A percentile compares a stretch with the other conserved stretches of the same genome.
Conservation (phyloP, 2,888 invertebrate species). For the Micoletzkya japonica region DNA sequence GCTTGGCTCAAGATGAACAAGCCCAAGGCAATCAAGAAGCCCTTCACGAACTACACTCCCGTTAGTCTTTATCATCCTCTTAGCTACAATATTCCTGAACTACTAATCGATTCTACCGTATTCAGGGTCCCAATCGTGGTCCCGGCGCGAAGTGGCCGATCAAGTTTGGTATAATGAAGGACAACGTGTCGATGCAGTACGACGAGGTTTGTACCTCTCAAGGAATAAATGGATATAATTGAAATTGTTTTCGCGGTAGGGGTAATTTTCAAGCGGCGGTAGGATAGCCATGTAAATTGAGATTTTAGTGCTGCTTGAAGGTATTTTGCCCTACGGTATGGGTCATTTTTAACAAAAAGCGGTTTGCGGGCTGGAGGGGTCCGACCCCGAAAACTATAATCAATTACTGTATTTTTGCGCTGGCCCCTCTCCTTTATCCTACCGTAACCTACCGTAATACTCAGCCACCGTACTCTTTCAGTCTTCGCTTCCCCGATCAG, state of each 20-base stretch:
- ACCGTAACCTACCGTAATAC: too few relatives aligned
- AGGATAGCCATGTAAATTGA: not conserved
- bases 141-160: conserved; percentile 59
- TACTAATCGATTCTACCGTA: too few relatives aligned
- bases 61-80: not conserved
- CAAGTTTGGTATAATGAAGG: conserved; percentile 71
- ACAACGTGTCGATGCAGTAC: conserved; percentile 77
- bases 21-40: conserved; percentile 51
- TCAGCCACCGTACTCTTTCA: too few relatives aligned
- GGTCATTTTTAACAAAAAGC: too few relatives aligned
- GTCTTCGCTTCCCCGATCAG: conserved; percentile 69
- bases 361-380: too few relatives aligned
- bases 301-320: too few relatives aligned
- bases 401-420: not conserved
- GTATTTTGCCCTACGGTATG: too few relatives aligned
- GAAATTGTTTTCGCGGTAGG: not conserved
- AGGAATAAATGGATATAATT: not conserved
- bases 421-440: not conserved
- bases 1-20: conserved; percentile 59
- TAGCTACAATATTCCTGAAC: too few relatives aligned
- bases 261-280: not conserved
- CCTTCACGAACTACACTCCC: conserved; percentile 22
- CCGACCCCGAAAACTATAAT: not conserved
- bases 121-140: conserved; percentile 38
- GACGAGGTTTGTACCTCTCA: conserved; percentile 69